phyloP scores from a whole-genome alignment of 2,888 invertebrate species.

The Drosophila buzzatii region DNA sequence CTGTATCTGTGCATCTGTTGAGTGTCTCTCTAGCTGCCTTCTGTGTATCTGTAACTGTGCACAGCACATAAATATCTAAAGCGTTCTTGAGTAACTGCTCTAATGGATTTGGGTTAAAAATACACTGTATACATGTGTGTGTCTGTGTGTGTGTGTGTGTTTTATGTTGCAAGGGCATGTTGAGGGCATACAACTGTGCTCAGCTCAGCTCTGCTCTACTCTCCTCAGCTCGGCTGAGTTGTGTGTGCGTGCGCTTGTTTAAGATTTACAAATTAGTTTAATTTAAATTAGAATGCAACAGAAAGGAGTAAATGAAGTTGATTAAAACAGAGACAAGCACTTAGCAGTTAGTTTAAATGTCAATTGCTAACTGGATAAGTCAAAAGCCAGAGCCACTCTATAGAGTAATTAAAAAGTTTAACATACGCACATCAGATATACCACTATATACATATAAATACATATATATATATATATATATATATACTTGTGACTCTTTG shows the following conservation, averaged over 20 bases:
- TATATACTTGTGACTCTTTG: neutral
- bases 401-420: slow-evolving; percentile 1
- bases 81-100: slow-evolving; percentile 81
- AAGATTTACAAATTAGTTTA: slow-evolving; percentile 79
- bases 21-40: slow-evolving; percentile 23
- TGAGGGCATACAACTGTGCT: slow-evolving; percentile 65
- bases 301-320: slow-evolving; percentile 27
- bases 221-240: slow-evolving; percentile 2
- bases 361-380: slow-evolving; percentile 45
- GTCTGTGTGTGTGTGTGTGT: slow-evolving; percentile 11
- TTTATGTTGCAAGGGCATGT: slow-evolving; percentile 67
- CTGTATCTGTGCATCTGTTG: slow-evolving; percentile 35
- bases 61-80: slow-evolving; percentile 78
- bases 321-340: slow-evolving; percentile 42
- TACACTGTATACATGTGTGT: slow-evolving; percentile 44
- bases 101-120: slow-evolving; percentile 82
- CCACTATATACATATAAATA: neutral
- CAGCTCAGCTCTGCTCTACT: neutral
- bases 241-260: slow-evolving; percentile 42
- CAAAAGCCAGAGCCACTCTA: neutral
- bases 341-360: slow-evolving; percentile 68
- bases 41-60: slow-evolving; percentile 44
- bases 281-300: slow-evolving; percentile 70
- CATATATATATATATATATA: neutral
- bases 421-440: too few relatives aligned